Base-by-base conservation (phyloP, 2,888 invertebrate genomes). In the Drosophila meridiana region DNA sequence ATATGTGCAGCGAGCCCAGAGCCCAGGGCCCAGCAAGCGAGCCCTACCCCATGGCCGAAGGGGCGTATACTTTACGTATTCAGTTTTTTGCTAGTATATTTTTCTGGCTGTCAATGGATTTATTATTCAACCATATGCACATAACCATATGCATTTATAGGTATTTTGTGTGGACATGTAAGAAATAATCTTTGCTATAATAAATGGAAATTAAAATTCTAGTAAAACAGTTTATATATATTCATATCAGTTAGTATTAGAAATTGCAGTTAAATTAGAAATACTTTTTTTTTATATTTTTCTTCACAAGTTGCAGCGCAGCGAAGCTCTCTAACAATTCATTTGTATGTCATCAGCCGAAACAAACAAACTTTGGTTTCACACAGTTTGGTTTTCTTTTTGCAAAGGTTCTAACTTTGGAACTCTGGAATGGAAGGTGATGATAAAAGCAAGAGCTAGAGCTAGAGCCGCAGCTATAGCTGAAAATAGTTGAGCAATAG, bases 1-100 rank as follows among this genome's bases (percentile, higher is more conserved):
- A 72, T 73, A 73, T 77, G 78, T 52, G 50, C 58, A 50, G 26
- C 40, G 11, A 28, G 43, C 53, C 47, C 47, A 28, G 30, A 43
- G 43, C 43, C 52, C 45, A 4, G 61, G 20, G 20, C 20, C 32
- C 30, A 56, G 42, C 48, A 47, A 52, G 52, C n/a, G 34, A 47
- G 47, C 47, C n/a, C 50, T 20, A 32, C 4, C 50, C 74, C 47
- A 14, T 57, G 60, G 28, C 28, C 28, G 48, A 32, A 4, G 30
- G 50, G 45, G 36, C 43, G 43, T 20, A 40, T 30, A 34, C 40
- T 47, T 56, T 28, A 47, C 7, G 50, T 32, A 40, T 9, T 42
- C 20, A 14, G 3, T 14, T 26, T 38, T 14, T 34, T 34, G 0
- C 7, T 34, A 34, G 38, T 56, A 57, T 43, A 11, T 38, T 32